phyloP scores from a whole-genome alignment of 92 coral and sea anemone species.

The Zoanthus sansibaricus region DNA sequence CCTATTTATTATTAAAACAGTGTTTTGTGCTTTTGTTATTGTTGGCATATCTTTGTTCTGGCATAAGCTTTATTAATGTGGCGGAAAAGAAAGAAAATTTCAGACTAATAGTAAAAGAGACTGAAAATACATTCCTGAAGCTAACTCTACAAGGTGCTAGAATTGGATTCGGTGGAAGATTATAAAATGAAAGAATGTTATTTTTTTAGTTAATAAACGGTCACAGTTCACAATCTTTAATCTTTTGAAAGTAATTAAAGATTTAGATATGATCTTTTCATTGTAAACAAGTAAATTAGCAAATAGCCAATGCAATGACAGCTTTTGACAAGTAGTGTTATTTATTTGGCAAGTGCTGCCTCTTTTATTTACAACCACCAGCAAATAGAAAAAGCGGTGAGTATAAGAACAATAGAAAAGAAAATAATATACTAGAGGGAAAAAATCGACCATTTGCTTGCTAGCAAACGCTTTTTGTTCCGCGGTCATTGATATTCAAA shows the following conservation, averaged over 20 bases:
- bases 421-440: background rate
- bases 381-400: background rate
- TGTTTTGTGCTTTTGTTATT: conserved; percentile 29
- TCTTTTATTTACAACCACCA: conserved; percentile 18
- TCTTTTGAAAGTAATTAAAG: background rate
- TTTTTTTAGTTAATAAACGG: background rate
- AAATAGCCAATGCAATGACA: background rate
- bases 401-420: background rate
- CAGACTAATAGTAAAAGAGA: background rate
- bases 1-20: conserved; percentile 42
- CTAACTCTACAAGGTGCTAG: background rate
- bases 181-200: background rate
- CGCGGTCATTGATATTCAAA: too few relatives aligned
- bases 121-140: background rate
- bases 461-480: too few relatives aligned
- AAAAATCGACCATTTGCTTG: too few relatives aligned
- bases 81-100: background rate
- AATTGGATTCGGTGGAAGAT: background rate
- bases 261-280: conserved; percentile 2
- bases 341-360: conserved; percentile 12
- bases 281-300: background rate
- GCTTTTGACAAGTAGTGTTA: conserved; percentile 19
- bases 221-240: conserved; percentile 7
- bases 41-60: conserved; percentile 34
- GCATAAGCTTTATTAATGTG: conserved; percentile 43